These are phyloP conservation scores for Spialia ferax DNA, from an alignment of 2,888 invertebrate species.

Conservation along the genomic window DNA sequence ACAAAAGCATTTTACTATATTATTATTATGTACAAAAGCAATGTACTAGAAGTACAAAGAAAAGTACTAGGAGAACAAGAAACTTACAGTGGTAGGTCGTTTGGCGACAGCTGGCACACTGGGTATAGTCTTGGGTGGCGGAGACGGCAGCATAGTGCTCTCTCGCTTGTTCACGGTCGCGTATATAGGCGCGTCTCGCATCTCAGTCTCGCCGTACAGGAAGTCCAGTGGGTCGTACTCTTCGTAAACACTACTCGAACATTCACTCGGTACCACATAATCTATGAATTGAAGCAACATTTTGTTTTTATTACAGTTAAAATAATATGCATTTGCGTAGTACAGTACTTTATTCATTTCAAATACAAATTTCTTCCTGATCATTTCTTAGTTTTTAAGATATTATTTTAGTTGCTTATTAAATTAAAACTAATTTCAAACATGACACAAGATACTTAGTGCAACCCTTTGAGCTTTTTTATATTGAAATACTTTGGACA, in stretches of 20 bases:
- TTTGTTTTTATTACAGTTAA: background rate
- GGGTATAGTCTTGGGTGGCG: constrained; percentile 78
- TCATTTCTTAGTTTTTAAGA: too few relatives aligned
- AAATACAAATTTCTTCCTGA: too few relatives aligned
- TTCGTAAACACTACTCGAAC: constrained; percentile 80
- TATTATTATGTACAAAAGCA: too few relatives aligned
- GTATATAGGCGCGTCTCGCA: constrained; percentile 78
- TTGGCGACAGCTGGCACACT: constrained; percentile 69
- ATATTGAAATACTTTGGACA: background rate
- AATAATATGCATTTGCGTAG: too few relatives aligned
- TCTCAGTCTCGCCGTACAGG: constrained; percentile 80
- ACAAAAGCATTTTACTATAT: too few relatives aligned
- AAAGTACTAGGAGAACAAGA: too few relatives aligned
- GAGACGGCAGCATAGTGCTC: constrained; percentile 69
- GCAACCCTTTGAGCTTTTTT: too few relatives aligned
- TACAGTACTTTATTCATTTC: too few relatives aligned
- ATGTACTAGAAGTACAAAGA: too few relatives aligned
- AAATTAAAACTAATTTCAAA: too few relatives aligned
- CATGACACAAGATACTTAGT: too few relatives aligned
- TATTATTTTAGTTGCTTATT: too few relatives aligned
- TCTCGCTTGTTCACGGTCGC: constrained; percentile 75
- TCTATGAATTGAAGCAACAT: constrained; percentile 57
- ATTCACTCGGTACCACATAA: constrained; percentile 72
- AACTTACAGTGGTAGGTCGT: constrained; percentile 74
- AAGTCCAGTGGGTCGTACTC: constrained; percentile 83